phyloP scores from a whole-genome alignment of 1,140 invertebrate genomes.

The Arion vulgaris region DNA sequence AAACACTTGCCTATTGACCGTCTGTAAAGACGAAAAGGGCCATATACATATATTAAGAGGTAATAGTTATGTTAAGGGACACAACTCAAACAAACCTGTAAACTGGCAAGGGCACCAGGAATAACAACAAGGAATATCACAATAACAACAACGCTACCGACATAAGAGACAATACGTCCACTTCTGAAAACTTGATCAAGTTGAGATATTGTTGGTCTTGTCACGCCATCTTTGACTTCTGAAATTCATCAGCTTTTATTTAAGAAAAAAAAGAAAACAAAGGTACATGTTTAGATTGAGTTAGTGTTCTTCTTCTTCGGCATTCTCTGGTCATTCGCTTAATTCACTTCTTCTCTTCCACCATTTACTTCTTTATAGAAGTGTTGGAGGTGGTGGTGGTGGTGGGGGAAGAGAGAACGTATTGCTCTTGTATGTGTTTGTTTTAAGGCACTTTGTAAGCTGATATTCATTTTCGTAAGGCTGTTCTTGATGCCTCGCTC shows the following conservation, averaged over 20 bases:
- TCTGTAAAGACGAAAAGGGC: too few species aligned
- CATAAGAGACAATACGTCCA: not conserved
- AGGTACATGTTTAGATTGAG: not conserved
- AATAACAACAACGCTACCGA: not conserved
- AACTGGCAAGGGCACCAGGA: not conserved
- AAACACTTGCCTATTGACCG: too few species aligned
- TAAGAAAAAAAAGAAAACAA: not conserved
- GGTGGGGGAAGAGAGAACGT: too few species aligned
- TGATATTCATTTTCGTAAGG: too few species aligned
- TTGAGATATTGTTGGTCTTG: not conserved
- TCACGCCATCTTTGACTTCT: not conserved
- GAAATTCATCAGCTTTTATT: not conserved
- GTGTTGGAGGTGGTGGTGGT: too few species aligned
- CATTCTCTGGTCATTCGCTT: not conserved
- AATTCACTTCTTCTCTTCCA: not conserved
- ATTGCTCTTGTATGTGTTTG: too few species aligned
- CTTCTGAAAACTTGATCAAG: not conserved
- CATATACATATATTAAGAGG: too few species aligned
- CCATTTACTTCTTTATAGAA: too few species aligned
- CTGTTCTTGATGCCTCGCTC: too few species aligned
- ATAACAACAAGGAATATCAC: conserved; percentile 8
- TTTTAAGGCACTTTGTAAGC: too few species aligned
- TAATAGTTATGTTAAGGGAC: too few species aligned
- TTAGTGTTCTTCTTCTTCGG: too few species aligned
- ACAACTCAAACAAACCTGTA: conserved; percentile 7